phyloP scores from a whole-genome alignment of 2,888 invertebrate species.

The Andricus quercusramuli region DNA sequence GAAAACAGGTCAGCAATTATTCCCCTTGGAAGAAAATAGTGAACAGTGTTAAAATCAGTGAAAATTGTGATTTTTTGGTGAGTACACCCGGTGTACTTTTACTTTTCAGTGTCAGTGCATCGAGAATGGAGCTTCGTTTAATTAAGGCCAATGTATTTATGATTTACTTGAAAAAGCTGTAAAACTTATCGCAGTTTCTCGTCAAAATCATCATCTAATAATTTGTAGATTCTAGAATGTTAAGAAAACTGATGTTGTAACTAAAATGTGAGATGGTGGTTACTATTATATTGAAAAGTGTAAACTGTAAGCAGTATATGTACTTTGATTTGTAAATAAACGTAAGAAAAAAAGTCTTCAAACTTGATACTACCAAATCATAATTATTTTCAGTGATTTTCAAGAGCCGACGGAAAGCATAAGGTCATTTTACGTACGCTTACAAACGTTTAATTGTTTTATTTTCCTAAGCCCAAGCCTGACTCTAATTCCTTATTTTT shows the following conservation, averaged over 20 bases:
- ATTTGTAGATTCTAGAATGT: neutral
- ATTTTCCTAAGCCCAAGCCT: neutral
- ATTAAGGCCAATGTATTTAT: neutral
- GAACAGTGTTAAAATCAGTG: constrained; percentile 6
- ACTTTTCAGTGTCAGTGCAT: constrained; percentile 4
- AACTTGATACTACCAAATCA: constrained; percentile 55
- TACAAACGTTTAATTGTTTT: constrained; percentile 65
- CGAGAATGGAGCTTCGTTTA: neutral
- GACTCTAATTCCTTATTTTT: constrained; percentile 54
- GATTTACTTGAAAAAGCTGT: neutral
- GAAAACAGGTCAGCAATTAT: neutral
- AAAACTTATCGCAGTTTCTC: neutral
- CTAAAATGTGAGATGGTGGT: constrained; percentile 7
- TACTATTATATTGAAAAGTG: constrained; percentile 10
- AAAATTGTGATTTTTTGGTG: constrained; percentile 27
- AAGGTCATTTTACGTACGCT: constrained; percentile 76
- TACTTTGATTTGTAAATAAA: constrained; percentile 9
- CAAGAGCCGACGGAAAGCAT: constrained; percentile 74
- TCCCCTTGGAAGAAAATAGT: constrained; percentile 8
- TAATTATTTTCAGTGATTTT: constrained; percentile 74
- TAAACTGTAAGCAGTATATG: neutral
- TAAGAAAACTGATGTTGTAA: constrained; percentile 18
- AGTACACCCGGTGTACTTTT: neutral
- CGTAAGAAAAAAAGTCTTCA: constrained; percentile 56
- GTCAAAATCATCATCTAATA: neutral